Percentiles rank a stretch among this genome's conserved stretches.
Evolutionary conservation across 2,113 vertebrate species (phyloP).

Genomic region (Clupea harengus): DNA sequence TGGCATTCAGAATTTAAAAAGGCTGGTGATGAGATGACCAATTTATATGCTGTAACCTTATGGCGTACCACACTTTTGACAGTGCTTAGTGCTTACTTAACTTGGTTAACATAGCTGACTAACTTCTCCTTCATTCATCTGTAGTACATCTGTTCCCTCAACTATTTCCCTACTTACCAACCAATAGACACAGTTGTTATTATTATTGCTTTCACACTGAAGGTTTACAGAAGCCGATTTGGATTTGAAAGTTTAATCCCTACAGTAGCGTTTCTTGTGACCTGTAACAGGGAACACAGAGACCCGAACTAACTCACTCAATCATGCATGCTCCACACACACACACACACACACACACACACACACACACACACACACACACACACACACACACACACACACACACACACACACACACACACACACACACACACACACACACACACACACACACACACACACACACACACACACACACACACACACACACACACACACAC

Average conservation of each 20-base stretch:
- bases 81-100: no score
- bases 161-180: no score
- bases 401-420: conserved; percentile 21
- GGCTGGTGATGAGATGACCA: no score
- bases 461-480: background rate
- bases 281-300: background rate
- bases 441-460: no score
- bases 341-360: background rate
- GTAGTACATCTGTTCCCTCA: background rate
- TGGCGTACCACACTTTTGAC: no score
- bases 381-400: conserved; percentile 16
- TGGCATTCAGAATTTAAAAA: no score
- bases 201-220: background rate
- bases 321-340: background rate
- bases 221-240: background rate
- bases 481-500: background rate
- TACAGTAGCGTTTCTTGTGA: background rate
- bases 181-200: no score
- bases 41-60: no score
- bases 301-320: background rate
- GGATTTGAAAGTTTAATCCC: background rate
- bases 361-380: conserved; percentile 27
- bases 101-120: no score
- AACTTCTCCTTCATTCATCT: background rate
- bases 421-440: conserved; percentile 11